Evolutionary conservation across 2,113 vertebrate genomes (phyloP).

Genomic region (Dipodomys spectabilis): DNA sequence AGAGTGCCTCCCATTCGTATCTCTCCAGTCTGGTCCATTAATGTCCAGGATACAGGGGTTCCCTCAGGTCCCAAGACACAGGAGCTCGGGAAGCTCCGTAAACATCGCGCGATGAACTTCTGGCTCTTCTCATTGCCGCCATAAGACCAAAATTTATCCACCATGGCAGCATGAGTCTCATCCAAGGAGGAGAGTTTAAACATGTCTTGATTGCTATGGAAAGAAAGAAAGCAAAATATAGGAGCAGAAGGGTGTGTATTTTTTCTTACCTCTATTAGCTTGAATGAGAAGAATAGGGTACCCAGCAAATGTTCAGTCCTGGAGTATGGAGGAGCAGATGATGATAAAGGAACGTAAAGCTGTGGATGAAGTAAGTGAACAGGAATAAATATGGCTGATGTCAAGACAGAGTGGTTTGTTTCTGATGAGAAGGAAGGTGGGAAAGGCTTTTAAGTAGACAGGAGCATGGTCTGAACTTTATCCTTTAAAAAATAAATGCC

Average conservation of each 20-base stretch:
- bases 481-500: background rate
- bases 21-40: constrained; percentile 74
- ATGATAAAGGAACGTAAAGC: background rate
- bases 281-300: background rate
- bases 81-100: constrained; percentile 20
- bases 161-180: background rate
- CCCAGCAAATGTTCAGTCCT: background rate
- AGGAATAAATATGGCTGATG: background rate
- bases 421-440: background rate
- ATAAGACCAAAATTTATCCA: constrained; percentile 53
- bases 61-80: constrained; percentile 56
- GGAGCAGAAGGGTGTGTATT: background rate
- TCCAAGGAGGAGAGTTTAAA: constrained; percentile 50
- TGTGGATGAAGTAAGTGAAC: background rate
- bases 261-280: background rate
- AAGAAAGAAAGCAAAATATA: background rate
- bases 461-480: background rate
- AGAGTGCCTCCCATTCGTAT: constrained; percentile 33
- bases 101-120: constrained; percentile 59
- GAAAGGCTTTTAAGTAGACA: background rate
- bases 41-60: constrained; percentile 30
- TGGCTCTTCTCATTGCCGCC: constrained; percentile 60
- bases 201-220: constrained; percentile 45
- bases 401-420: background rate
- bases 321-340: no score